These are phyloP conservation scores for Chionomys nivalis DNA, from an alignment of 2,113 vertebrate genomes.

Conservation along the genomic window DNA sequence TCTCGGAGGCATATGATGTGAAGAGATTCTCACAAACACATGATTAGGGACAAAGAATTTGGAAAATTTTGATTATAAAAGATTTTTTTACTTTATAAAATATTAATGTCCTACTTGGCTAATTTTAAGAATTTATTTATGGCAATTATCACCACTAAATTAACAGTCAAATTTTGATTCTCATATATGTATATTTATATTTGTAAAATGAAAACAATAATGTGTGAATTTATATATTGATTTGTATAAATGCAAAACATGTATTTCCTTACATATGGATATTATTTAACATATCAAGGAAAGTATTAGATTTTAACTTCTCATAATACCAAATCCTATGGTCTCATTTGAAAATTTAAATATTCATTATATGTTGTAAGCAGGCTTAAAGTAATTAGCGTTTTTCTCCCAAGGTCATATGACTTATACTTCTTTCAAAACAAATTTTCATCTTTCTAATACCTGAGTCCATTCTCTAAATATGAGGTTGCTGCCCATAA, in stretches of 20 bases:
- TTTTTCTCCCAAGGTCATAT: neutral
- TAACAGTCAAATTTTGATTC: neutral
- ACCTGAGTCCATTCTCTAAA: neutral
- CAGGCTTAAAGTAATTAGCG: neutral
- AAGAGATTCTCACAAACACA: neutral
- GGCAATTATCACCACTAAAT: neutral
- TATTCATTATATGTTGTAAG: neutral
- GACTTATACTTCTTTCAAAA: neutral
- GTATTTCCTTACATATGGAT: neutral
- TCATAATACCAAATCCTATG: neutral
- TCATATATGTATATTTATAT: neutral
- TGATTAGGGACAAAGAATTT: neutral
- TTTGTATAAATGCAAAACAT: neutral
- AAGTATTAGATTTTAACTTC: neutral
- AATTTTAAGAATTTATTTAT: neutral
- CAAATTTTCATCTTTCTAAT: neutral
- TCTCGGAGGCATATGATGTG: neutral
- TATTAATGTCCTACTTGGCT: neutral
- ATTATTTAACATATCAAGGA: neutral
- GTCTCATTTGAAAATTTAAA: neutral
- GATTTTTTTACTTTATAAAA: neutral
- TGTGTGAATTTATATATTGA: neutral
- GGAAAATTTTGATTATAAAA: neutral
- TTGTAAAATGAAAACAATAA: neutral
- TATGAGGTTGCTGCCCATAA: too few relatives aligned